Evolutionary conservation across 2,888 invertebrate species (phyloP).

Genomic region (Frankliniella intonsa): DNA sequence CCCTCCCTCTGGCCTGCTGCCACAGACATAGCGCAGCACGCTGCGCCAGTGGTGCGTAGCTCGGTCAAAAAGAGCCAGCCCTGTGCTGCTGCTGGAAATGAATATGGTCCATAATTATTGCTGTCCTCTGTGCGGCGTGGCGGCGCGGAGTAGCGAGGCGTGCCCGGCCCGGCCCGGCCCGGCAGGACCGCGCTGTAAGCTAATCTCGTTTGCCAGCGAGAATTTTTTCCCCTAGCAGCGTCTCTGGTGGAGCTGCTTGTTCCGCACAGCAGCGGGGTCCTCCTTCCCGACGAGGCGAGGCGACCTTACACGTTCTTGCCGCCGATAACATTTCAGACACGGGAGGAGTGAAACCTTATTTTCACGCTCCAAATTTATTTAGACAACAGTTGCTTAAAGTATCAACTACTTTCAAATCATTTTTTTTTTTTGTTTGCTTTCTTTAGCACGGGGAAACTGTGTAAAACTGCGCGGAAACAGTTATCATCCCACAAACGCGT

Average conservation of each 20-base stretch:
- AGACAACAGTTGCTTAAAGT: too few relatives aligned
- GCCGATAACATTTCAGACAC: too few relatives aligned
- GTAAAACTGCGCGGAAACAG: too few relatives aligned
- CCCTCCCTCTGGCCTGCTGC: neutral
- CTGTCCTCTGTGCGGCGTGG: neutral
- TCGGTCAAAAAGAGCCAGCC: neutral
- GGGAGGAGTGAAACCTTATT: too few relatives aligned
- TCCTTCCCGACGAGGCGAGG: too few relatives aligned
- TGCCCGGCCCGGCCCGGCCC: too few relatives aligned
- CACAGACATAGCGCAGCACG: neutral
- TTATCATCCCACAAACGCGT: too few relatives aligned
- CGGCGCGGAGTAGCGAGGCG: neutral
- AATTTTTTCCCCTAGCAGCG: neutral
- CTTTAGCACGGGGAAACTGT: too few relatives aligned
- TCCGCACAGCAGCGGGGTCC: too few relatives aligned
- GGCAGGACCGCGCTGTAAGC: neutral
- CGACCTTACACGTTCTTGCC: neutral
- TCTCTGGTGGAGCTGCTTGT: neutral
- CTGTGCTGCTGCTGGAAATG: neutral
- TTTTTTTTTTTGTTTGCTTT: too few relatives aligned
- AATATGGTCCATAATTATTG: constrained; percentile 21
- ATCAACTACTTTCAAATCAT: too few relatives aligned
- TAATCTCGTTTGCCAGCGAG: neutral
- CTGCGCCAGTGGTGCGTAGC: neutral
- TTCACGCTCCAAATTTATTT: too few relatives aligned